A percentile compares a stretch with the other conserved stretches of the same genome.
Evolutionary conservation across 2,888 invertebrate genomes (phyloP).

Genomic region (Therioaphis trifolii): DNA sequence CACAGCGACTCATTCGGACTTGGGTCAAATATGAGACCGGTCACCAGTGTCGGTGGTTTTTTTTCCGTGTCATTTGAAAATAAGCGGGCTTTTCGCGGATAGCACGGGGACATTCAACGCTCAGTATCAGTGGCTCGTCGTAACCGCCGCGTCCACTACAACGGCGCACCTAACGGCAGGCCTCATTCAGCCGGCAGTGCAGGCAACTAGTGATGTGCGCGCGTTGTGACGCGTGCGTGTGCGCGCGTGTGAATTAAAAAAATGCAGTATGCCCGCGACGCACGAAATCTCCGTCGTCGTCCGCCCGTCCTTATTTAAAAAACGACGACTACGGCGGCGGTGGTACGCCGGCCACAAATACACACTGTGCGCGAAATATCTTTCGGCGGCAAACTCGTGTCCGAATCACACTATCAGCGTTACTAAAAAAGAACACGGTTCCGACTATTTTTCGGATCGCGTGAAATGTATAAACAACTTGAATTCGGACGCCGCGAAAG

Average conservation of each 20-base stretch:
- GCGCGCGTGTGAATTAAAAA: slow-evolving; percentile 15
- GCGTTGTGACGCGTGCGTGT: background rate
- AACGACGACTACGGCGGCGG: background rate
- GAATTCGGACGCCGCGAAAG: too few species aligned
- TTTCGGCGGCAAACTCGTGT: slow-evolving; percentile 43
- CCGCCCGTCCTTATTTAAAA: slow-evolving; percentile 25
- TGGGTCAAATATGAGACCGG: background rate
- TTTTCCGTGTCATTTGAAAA: slow-evolving; percentile 40
- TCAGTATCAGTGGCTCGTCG: background rate
- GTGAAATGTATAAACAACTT: too few species aligned
- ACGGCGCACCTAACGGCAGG: slow-evolving; percentile 60
- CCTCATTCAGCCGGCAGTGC: slow-evolving; percentile 43
- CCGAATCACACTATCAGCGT: slow-evolving; percentile 19
- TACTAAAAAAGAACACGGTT: slow-evolving; percentile 10
- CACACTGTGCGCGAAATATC: background rate
- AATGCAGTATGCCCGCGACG: slow-evolving; percentile 39
- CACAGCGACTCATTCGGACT: background rate
- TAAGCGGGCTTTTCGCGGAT: slow-evolving; percentile 58
- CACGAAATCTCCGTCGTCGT: background rate
- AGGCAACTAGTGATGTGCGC: slow-evolving; percentile 23
- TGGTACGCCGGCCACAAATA: background rate
- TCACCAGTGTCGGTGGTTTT: background rate
- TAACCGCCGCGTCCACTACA: background rate
- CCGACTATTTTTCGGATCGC: background rate
- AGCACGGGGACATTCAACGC: background rate